Conservation (phyloP, 1,140 invertebrate species). For the Drosophila lini region DNA sequence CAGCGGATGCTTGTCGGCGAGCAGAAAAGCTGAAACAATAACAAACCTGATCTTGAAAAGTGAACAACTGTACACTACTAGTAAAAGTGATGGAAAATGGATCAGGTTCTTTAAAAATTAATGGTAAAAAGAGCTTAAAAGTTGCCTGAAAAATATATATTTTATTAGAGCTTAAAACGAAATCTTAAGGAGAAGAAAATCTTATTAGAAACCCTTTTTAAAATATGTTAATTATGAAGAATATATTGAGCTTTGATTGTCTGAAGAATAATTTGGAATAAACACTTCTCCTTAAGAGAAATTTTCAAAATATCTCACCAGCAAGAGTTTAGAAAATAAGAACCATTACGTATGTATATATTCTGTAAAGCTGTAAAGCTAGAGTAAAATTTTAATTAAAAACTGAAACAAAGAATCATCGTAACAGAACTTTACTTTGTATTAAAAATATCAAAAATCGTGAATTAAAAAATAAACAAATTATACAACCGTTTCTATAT, state of each 20-base stretch:
- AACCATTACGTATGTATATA: too few relatives aligned
- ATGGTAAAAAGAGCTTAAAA: too few relatives aligned
- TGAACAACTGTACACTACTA: background rate
- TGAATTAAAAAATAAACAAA: background rate
- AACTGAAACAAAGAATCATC: too few relatives aligned
- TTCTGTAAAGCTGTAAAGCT: background rate
- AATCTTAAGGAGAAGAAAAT: too few relatives aligned
- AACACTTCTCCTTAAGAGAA: too few relatives aligned
- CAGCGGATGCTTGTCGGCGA: conserved; percentile 2
- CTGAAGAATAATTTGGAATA: too few relatives aligned
- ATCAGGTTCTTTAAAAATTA: background rate
- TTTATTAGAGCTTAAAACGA: too few relatives aligned
- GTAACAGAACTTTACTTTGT: background rate
- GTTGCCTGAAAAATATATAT: too few relatives aligned
- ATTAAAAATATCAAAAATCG: background rate
- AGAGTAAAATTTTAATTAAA: background rate
- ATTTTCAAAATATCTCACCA: too few relatives aligned
- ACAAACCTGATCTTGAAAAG: conserved; percentile 10
- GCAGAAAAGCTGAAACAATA: background rate
- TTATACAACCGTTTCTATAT: background rate
- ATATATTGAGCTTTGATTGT: too few relatives aligned
- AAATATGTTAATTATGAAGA: too few relatives aligned
- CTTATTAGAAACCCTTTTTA: too few relatives aligned
- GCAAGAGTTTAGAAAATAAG: background rate
- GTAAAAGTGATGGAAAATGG: background rate